phyloP scores from a whole-genome alignment of 2,888 invertebrate species.

The Cremastinae sp. region DNA sequence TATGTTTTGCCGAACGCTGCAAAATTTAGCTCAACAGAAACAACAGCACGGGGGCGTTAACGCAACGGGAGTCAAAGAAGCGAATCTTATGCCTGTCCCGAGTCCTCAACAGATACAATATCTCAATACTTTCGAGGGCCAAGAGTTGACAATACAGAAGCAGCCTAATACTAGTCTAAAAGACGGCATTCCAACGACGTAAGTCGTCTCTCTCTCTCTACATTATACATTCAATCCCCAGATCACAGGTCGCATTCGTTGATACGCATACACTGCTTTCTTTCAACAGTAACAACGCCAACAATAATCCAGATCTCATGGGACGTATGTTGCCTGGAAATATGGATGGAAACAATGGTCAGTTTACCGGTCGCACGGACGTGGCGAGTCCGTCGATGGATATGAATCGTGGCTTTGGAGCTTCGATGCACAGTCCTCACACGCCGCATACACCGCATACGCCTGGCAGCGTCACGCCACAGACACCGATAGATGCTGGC shows the following conservation, averaged over 20 bases:
- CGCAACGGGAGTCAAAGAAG: conserved; percentile 85
- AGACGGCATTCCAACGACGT: conserved; percentile 88
- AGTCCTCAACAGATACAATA: conserved; percentile 98
- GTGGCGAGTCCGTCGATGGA: conserved; percentile 79
- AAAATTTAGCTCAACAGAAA: conserved; percentile 84
- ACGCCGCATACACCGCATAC: conserved; percentile 79
- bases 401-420: conserved; percentile 76
- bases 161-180: conserved; percentile 95
- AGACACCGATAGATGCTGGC: conserved; percentile 75
- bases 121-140: conserved; percentile 96
- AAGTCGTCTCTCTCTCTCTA: conserved; percentile 78
- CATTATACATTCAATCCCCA: background rate
- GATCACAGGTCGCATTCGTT: background rate
- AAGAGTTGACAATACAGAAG: conserved; percentile 97
- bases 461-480: conserved; percentile 76
- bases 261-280: conserved; percentile 9
- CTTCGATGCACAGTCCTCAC: conserved; percentile 78
- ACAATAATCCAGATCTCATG: conserved; percentile 73
- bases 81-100: conserved; percentile 96
- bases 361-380: conserved; percentile 75
- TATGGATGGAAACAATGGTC: conserved; percentile 72
- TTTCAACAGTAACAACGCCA: conserved; percentile 68
- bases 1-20: conserved; percentile 85
- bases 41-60: conserved; percentile 80
- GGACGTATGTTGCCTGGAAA: conserved; percentile 75